Conservation (phyloP, 2,797 vertebrate genomes). For the Gila robusta region DNA sequence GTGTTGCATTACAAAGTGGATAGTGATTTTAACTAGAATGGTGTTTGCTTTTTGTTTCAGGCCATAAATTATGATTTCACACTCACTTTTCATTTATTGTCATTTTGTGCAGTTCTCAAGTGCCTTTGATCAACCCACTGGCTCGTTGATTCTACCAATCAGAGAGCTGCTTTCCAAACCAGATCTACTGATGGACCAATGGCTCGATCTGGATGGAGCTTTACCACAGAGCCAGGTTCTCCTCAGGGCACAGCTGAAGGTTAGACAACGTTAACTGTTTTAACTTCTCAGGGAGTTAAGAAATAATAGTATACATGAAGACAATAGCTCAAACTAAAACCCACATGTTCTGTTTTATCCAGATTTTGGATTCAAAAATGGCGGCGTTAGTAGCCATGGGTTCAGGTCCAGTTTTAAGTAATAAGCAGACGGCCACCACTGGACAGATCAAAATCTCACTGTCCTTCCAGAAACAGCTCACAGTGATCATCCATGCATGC, state of each 20-base stretch:
- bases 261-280: slow-evolving; percentile 61
- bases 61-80: background rate
- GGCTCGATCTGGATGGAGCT: slow-evolving; percentile 83
- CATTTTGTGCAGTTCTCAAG: slow-evolving; percentile 59
- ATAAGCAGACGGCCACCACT: slow-evolving; percentile 61
- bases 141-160: slow-evolving; percentile 82
- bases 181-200: slow-evolving; percentile 82
- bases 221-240: slow-evolving; percentile 81
- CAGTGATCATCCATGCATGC: slow-evolving; percentile 84
- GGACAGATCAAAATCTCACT: slow-evolving; percentile 84
- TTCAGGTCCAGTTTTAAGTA: slow-evolving; percentile 68
- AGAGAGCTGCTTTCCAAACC: slow-evolving; percentile 81
- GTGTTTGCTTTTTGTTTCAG: background rate
- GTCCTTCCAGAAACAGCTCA: slow-evolving; percentile 83
- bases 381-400: slow-evolving; percentile 72
- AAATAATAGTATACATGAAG: background rate
- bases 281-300: no score
- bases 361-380: slow-evolving; percentile 81
- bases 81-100: background rate
- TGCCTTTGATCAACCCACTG: slow-evolving; percentile 77
- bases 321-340: background rate
- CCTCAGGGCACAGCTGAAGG: slow-evolving; percentile 87
- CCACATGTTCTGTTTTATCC: background rate
- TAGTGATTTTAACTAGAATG: background rate
- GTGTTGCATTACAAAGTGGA: background rate